These are phyloP conservation scores for Silurus glanis DNA, from an alignment of 2,113 vertebrate genomes.

Conservation along the genomic window DNA sequence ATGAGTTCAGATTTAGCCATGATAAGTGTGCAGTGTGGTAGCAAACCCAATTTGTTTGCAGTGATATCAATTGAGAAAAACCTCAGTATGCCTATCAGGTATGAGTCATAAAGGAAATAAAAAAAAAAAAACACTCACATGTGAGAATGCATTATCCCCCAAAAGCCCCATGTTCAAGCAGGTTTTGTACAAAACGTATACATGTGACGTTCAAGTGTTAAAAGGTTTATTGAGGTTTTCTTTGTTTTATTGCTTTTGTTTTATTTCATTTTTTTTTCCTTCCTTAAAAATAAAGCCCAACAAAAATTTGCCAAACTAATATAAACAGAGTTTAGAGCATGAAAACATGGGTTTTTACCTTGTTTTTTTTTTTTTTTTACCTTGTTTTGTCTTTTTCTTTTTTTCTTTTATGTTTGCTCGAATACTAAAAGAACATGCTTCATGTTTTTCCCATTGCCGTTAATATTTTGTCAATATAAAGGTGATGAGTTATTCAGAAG, in stretches of 20 bases:
- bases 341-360: not conserved
- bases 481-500: not conserved
- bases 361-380: too few species aligned
- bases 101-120: not conserved
- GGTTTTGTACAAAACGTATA: too few species aligned
- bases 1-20: not conserved
- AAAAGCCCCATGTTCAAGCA: not conserved
- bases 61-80: not conserved
- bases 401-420: not conserved
- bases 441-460: not conserved
- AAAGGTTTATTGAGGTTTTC: too few species aligned
- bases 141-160: not conserved
- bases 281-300: too few species aligned
- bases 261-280: not conserved
- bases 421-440: not conserved
- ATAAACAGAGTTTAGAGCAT: not conserved
- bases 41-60: not conserved
- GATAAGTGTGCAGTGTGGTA: not conserved
- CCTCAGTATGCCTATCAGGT: not conserved
- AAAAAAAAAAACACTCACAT: not conserved
- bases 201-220: not conserved
- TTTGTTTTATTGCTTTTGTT: too few species aligned
- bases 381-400: constrained; percentile 55
- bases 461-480: not conserved
- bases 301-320: too few species aligned